Base-by-base conservation (phyloP, 1,140 invertebrate species). In the Nixonia krombeini region DNA sequence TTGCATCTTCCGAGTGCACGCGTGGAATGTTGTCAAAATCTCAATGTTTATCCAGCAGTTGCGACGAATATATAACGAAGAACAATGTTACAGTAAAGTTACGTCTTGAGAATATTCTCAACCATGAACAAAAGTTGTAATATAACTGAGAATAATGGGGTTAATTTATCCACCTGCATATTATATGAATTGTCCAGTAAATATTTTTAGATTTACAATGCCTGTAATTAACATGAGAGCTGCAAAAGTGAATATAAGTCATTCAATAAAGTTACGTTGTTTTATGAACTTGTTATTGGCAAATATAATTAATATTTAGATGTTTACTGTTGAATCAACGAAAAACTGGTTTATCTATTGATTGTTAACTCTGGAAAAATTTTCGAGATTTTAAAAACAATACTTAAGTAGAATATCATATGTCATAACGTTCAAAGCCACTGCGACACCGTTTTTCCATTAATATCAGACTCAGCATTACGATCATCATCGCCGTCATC, bases 341-440 rank as follows among this genome's bases (percentile, higher is more conserved):
- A n/a, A n/a, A n/a, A n/a, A n/a, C n/a, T 21, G 23, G 25, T 46
- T 6, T 46, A 40, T 37, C 38, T 65, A 42, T 52, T 65, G 35
- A 58, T 29, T 10, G 10, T 29, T 29, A 1, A 29, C 8, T 29
- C 10, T 8, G 28, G 28, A 65, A 42, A 26, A 42, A 58, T 58
- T 49, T 58, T 59, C 59, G 63, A 67, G 63, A 67, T 67, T 67
- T 59, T 67, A 59, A 59, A 55, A 56, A 58, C 55, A 59, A 53
- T 28, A 29, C 29, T 16, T 51, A 59, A 45, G 8, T 55, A 66
- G 23, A 8, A 31, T 53, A 59, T 35, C 42, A 45, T 53, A 29
- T 29, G 2, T 9, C 8, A 21, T 21, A 21, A 21, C 21, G 6
- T 21, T 21, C 6, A 35, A 35, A 10, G 57, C 17, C 4, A 37